Evolutionary conservation across 2,797 vertebrate species (phyloP), one percentile per base, ranked within the genome.

Genomic region (Sarcoramphus papa): DNA sequence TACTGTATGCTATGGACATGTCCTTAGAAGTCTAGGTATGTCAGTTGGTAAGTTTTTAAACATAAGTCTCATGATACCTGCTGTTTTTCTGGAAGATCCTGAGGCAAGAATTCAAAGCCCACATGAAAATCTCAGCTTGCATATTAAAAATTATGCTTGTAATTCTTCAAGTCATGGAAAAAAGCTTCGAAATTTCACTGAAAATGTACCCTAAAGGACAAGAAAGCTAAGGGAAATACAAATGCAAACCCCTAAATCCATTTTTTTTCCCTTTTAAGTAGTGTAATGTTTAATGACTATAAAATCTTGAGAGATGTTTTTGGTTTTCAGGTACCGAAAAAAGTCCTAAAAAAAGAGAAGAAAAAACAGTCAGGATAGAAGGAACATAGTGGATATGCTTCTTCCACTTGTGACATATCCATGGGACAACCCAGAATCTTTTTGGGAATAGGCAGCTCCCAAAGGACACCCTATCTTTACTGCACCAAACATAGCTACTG

Each of bases 61-160:
- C 22, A 5, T 53, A 62, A 68, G 12, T 81, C 19, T 88, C 30
- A 62, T 16, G 23, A 86, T 41, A 68, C 3, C 33, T 90, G 45
- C 48, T 91, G 16, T n/a, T 94, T 85, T 86, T 50, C 62, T 93
- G 73, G n/a, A 92, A 92, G 45, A 65, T 86, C 62, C 62, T 35
- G 40, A 88, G 56, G 57, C 57, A 85, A 53, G 22, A 92, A 88
- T 80, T 90, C 72, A 80, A 93, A 92, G 27, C 53, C n/a, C 19
- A 74, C 53, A 54, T 19, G 30, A 88, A 88, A 86, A 68, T 64
- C 14, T 78, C 76, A 73, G 7, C 6, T 82, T 88, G 57, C 15
- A 23, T 72, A 41, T 47, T 70, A 81, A 91, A 82, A 77, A 19
- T 16, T 45, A 60, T 57, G 37, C 24, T 75, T 81, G 7, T 35